phyloP scores from a whole-genome alignment of 2,888 invertebrate species.

The Torymus auratus region DNA sequence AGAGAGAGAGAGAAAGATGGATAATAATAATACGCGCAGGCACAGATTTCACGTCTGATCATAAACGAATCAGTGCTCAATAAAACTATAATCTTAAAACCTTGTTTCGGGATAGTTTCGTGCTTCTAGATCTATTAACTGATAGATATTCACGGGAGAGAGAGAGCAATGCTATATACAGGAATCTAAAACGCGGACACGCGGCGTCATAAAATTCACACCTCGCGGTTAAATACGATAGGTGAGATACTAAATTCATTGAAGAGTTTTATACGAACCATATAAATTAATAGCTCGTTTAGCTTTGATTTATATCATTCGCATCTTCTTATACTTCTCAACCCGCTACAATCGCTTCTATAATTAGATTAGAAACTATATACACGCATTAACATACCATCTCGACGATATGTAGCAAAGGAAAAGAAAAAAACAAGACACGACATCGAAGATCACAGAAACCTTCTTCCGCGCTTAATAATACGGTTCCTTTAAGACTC shows the following conservation, averaged over 20 bases:
- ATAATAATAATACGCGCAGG: slow-evolving; percentile 57
- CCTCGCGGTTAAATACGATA: no score
- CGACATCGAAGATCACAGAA: slow-evolving; percentile 9
- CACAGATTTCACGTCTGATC: slow-evolving; percentile 58
- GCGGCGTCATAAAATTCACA: no score
- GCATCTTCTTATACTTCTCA: no score
- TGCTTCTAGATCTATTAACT: slow-evolving; percentile 27
- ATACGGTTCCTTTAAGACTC: no score
- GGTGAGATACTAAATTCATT: no score
- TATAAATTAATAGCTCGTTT: no score
- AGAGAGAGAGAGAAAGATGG: slow-evolving; percentile 42
- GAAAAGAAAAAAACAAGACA: slow-evolving; percentile 1
- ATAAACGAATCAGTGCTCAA: slow-evolving; percentile 62
- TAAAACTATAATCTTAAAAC: slow-evolving; percentile 71
- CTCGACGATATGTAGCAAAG: neutral
- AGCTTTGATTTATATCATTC: neutral
- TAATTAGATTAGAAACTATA: no score
- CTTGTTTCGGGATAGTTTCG: slow-evolving; percentile 60
- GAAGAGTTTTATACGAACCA: no score
- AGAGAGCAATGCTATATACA: no score
- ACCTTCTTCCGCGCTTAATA: no score
- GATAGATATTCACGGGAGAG: neutral
- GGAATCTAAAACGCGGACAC: no score
- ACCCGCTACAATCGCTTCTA: no score
- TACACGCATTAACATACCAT: neutral